Conservation (phyloP, 1,140 invertebrate species). For the Aphaenogaster floridana region DNA sequence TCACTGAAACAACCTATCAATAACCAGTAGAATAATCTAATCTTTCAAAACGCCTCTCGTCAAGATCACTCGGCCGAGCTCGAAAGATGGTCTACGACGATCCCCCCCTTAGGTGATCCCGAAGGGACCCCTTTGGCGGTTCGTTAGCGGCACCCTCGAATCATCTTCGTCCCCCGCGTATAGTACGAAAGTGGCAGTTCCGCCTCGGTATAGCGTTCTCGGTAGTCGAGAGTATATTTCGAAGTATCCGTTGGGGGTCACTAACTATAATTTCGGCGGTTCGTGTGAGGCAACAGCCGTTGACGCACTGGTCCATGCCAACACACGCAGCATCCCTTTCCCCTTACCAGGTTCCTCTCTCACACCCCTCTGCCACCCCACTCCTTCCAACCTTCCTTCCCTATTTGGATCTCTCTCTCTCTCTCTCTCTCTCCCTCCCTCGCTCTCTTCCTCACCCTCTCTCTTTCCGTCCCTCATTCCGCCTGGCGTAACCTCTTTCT, state of each 20-base stretch:
- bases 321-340: constrained; percentile 87
- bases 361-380: constrained; percentile 75
- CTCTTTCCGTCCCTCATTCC: constrained; percentile 75
- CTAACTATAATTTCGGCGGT: constrained; percentile 87
- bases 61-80: background rate
- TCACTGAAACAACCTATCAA: constrained; percentile 35
- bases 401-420: constrained; percentile 64
- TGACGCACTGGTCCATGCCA: constrained; percentile 87
- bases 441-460: constrained; percentile 34
- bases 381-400: constrained; percentile 71
- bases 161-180: constrained; percentile 46
- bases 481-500: constrained; percentile 73
- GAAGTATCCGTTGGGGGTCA: constrained; percentile 80
- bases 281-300: constrained; percentile 87
- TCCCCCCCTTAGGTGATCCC: constrained; percentile 40
- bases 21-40: background rate
- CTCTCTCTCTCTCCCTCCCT: constrained; percentile 53
- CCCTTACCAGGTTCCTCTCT: constrained; percentile 78
- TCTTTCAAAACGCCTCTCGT: constrained; percentile 4
- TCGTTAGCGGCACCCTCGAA: constrained; percentile 55
- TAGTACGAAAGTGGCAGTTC: constrained; percentile 38
- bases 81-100: constrained; percentile 15
- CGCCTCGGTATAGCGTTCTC: constrained; percentile 48
- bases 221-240: constrained; percentile 67
- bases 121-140: constrained; percentile 46